Evolutionary conservation across 1,140 invertebrate genomes (phyloP), one percentile per base, ranked within the genome.

Genomic region (Neodiprion lecontei): DNA sequence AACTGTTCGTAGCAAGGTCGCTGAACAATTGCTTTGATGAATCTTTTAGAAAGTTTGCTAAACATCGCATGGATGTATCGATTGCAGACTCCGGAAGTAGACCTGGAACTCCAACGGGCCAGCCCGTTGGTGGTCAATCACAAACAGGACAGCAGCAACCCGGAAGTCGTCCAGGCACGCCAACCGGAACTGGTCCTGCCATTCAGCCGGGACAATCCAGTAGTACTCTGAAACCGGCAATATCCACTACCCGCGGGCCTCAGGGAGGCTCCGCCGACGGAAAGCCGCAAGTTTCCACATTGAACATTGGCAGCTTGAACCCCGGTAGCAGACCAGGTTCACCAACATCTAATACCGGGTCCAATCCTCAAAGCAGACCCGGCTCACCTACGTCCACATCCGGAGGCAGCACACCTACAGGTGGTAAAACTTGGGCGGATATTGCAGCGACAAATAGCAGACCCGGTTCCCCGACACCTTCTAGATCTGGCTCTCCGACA

Each of bases 361-460:
- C 9, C n/a, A 68, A 0, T 7, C 17, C 23, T n/a, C 73, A 49
- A 40, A 75, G 48, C 21, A 78, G 67, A 70, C 76, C 74, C 9
- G 74, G 48, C 66, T 65, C 69, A 66, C 72, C 72, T 68, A 50
- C 21, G 69, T 69, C 73, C 14, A 3, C 70, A 23, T 67, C 73
- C 8, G 76, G 76, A 28, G 28, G 28, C 9, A 28, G 0, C 28
- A 69, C 72, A 5, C 73, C 81, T 8, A 76, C 75, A 28, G 80
- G 76, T 70, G 72, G 72, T n/a, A 80, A 74, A 69, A 79, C 77
- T 11, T 88, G 84, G 83, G 85, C 85, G 7, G 77, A 86, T 8
- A 70, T 87, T 10, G 84, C 82, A 1, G 77, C 74, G 11, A 67
- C 70, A 68, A 81, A 80, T 17, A 78, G 73, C 14, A 78, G 71